Percentiles rank a stretch among this genome's conserved stretches.
Conservation (phyloP, 2,113 vertebrate species). For the Boulengeromyrus knoepffleri region DNA sequence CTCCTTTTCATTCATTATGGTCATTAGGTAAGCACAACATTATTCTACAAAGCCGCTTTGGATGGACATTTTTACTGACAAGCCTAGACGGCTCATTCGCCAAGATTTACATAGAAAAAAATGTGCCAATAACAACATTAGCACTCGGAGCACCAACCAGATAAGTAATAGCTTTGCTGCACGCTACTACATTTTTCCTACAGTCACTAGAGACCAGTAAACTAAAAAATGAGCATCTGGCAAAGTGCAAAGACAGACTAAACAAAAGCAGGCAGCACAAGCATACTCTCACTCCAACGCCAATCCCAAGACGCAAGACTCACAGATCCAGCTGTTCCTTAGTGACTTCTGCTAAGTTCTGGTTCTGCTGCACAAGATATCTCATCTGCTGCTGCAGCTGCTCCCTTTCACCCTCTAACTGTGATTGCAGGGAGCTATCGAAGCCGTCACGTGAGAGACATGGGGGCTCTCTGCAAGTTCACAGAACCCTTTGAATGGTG, state of each 20-base stretch:
- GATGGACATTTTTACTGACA: not conserved
- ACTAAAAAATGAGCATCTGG: not conserved
- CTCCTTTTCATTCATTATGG: not conserved
- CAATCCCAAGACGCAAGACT: conserved; percentile 39
- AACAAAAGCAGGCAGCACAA: conserved; percentile 38
- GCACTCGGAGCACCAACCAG: not conserved
- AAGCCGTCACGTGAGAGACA: conserved; percentile 32
- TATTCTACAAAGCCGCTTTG: not conserved
- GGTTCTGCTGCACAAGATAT: conserved; percentile 56
- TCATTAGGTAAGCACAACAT: not conserved
- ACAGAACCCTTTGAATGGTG: not conserved
- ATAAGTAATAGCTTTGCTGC: not conserved
- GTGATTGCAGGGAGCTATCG: conserved; percentile 47
- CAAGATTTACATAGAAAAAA: not conserved
- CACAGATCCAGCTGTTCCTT: conserved; percentile 60
- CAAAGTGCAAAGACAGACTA: not conserved
- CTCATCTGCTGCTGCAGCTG: conserved; percentile 52
- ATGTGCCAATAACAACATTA: not conserved
- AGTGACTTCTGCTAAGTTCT: conserved; percentile 51
- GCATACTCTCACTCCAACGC: conserved; percentile 27
- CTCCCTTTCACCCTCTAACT: conserved; percentile 56
- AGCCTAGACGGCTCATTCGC: not conserved
- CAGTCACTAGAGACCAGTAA: not conserved
- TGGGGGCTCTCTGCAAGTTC: conserved; percentile 26
- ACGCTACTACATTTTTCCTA: not conserved